These are phyloP conservation scores for Cerastoderma edule DNA, from an alignment of 2,888 invertebrate species.

Conservation along the genomic window DNA sequence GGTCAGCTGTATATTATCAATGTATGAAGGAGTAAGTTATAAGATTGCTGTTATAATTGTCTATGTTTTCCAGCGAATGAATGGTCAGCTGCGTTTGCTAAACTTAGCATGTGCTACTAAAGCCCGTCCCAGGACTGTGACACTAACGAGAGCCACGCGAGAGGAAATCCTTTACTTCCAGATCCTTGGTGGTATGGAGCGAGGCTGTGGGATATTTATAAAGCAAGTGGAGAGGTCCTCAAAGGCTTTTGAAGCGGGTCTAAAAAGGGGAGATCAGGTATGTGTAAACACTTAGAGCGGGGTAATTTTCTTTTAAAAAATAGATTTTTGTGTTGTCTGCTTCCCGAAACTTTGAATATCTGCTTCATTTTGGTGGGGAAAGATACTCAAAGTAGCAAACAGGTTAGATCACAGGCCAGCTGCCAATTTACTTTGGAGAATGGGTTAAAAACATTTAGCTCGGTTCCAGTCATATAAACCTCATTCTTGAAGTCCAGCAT, in stretches of 20 bases:
- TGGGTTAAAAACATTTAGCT: not conserved
- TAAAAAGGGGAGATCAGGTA: conserved; percentile 97
- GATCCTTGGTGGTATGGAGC: conserved; percentile 96
- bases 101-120: conserved; percentile 99
- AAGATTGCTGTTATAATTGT: too few relatives aligned
- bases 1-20: too few relatives aligned
- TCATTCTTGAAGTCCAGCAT: too few relatives aligned
- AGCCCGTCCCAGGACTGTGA: conserved; percentile 95
- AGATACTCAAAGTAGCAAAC: too few relatives aligned
- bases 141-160: conserved; percentile 94
- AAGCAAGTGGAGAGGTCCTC: conserved; percentile 96
- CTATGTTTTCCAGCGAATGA: conserved; percentile 87
- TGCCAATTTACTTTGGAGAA: not conserved
- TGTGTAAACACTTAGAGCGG: not conserved
- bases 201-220: conserved; percentile 96
- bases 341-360: too few relatives aligned
- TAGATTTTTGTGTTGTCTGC: too few relatives aligned
- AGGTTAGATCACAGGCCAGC: too few relatives aligned
- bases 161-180: conserved; percentile 96
- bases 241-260: conserved; percentile 97
- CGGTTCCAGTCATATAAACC: too few relatives aligned
- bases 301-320: too few relatives aligned
- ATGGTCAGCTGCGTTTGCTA: conserved; percentile 87
- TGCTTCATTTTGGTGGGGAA: too few relatives aligned
- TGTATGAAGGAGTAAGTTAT: too few relatives aligned